Evolutionary conservation across 2,888 invertebrate genomes (phyloP), one percentile per base, ranked within the genome.

Genomic region (Linyphia triangularis): DNA sequence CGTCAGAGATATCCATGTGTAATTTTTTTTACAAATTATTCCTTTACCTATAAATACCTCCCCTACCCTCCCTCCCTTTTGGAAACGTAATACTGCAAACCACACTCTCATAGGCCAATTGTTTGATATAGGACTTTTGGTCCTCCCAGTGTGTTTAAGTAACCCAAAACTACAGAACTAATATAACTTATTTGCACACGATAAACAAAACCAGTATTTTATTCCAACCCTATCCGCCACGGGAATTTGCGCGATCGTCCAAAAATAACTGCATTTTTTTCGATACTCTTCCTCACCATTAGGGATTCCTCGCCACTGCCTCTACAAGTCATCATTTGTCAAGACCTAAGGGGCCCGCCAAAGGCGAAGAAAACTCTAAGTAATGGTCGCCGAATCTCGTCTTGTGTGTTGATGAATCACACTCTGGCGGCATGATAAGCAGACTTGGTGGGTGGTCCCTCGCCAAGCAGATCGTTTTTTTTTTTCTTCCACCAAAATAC

Each of bases 291-390:
- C 63, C 10, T 40, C 22, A 26, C 78, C 78, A 78, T 77, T 77
- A 65, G 43, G 78, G 63, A 65, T 33, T 77, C 13, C 77, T n/a
- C 22, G 59, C 3, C 40, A 61, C n/a, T 28, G 51, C 73, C 19
- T 77, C 78, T 67, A 51, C 78, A 67, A 69, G 67, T 79, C 69
- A 79, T 79, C 79, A 51, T 79, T 79, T 79, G 79, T 79, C 79
- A 79, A 33, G 10, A 67, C n/a, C n/a, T n/a, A n/a, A n/a, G n/a
- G n/a, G n/a, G n/a, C n/a, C n/a, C n/a, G n/a, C n/a, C 9, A 28
- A 16, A 40, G 63, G 43, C 13, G 30, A 83, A 83, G 82, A 83
- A 83, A 83, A 83, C 61, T 57, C 72, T 83, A 83, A 83, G 72
- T 83, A 83, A 83, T 83, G 82, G 72, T 73, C 33, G 28, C 57